Evolutionary conservation across 1,140 invertebrate genomes (phyloP).

Genomic region (Zophobas morio): DNA sequence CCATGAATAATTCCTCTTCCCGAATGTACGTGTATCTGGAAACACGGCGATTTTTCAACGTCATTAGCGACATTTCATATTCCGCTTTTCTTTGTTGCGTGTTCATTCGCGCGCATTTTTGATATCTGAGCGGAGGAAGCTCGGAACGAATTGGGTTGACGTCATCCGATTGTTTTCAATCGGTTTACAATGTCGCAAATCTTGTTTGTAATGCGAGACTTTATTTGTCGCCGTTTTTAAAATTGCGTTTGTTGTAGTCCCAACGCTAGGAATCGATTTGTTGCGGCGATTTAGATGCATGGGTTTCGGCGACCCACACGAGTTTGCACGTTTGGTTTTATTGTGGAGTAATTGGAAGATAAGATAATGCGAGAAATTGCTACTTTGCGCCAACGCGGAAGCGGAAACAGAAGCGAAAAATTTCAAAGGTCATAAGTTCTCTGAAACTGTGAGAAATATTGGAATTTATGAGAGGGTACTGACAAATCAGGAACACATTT

Average conservation of each 20-base stretch:
- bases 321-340: not conserved
- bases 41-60: conserved; percentile 1
- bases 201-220: not conserved
- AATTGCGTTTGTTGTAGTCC: not conserved
- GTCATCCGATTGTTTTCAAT: conserved; percentile 9
- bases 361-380: too few species aligned
- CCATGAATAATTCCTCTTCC: not conserved
- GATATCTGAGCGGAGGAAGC: not conserved
- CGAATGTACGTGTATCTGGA: not conserved
- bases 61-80: conserved; percentile 27
- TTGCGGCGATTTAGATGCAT: not conserved
- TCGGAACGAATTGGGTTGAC: not conserved
- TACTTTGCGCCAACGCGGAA: too few species aligned
- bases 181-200: conserved; percentile 6
- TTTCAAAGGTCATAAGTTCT: too few species aligned
- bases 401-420: too few species aligned
- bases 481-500: too few species aligned
- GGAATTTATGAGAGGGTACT: too few species aligned
- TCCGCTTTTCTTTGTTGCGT: conserved; percentile 19
- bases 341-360: too few species aligned
- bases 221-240: not conserved
- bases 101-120: conserved; percentile 12
- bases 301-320: not conserved
- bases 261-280: not conserved
- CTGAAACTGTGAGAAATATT: too few species aligned